Base-by-base conservation (phyloP, 2,888 invertebrate species). In the Rhamphomyia laevipes region DNA sequence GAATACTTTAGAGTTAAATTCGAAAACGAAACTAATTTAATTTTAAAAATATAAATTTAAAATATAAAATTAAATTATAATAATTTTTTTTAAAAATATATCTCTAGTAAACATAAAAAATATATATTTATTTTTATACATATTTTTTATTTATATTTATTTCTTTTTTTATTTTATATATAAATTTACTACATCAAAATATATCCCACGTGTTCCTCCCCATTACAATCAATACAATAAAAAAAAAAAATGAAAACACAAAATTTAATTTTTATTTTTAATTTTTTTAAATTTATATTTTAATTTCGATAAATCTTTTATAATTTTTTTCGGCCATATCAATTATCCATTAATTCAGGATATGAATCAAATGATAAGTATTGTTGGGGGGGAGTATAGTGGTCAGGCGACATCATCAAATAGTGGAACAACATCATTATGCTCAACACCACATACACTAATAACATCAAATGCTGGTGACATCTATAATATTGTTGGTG, bases 351-450 rank as follows among this genome's bases (percentile, higher is more conserved):
- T 50, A 48, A 56, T 55, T 55, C 60, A 70, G 70, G 69, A 70
- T 59, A 63, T 70, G 60, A 69, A 70, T 67, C 67, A 68, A 56
- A 68, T 70, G 68, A 68, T 70, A 67, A 67, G 68, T 61, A 63
- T 70, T 62, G 68, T 69, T 60, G 69, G 68, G 61, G 68, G 68
- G 59, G 70, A 70, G 58, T 70, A 68, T 56, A 61, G 63, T 60
- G 63, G 67, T 57, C 68, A 69, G 55, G 53, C 57, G 23, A 53
- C 56, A 18, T 52, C 55, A 21, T 55, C 40, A 18, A 17, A 48
- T 38, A n/a, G 33, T 27, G 64, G 65, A 30, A 55, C 56, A 53
- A 54, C 57, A 49, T 49, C 53, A 13, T 51, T 51, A 43, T 47
- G 50, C 23, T 50, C 53, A 51, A 64, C 64, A 21, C 63, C 68